A percentile compares a stretch with the other conserved stretches of the same genome.
phyloP scores from a whole-genome alignment of 1,140 invertebrate genomes.

The Drosophila nigromelanica region DNA sequence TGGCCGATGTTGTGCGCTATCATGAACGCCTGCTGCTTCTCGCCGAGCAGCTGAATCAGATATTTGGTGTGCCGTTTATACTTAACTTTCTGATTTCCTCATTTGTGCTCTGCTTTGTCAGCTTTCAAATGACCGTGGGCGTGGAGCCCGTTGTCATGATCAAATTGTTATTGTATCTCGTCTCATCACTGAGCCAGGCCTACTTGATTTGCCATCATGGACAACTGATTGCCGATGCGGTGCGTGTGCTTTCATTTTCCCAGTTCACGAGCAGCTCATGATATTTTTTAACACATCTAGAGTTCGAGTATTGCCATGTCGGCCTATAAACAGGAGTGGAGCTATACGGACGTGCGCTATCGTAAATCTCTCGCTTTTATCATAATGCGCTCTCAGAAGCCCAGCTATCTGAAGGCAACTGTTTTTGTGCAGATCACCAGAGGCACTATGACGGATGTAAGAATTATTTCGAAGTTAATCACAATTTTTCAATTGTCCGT shows the following conservation, averaged over 20 bases:
- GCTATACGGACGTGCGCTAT: constrained; percentile 62
- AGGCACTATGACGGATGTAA: constrained; percentile 68
- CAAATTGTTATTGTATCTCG: constrained; percentile 58
- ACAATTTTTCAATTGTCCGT: no score
- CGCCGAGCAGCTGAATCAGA: constrained; percentile 47
- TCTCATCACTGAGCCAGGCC: constrained; percentile 58
- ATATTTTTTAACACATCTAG: constrained; percentile 21
- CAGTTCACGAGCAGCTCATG: background rate
- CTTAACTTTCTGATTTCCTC: constrained; percentile 71
- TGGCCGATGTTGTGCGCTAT: constrained; percentile 43
- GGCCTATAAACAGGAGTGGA: constrained; percentile 74
- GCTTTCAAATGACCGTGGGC: constrained; percentile 72
- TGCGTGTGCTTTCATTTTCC: constrained; percentile 14
- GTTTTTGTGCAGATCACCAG: constrained; percentile 60
- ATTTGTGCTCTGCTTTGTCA: constrained; percentile 76
- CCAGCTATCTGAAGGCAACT: constrained; percentile 63
- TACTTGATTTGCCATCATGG: constrained; percentile 72
- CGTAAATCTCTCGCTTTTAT: constrained; percentile 55
- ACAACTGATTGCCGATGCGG: constrained; percentile 64
- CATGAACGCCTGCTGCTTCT: constrained; percentile 49
- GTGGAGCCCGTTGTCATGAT: constrained; percentile 54
- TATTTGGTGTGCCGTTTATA: constrained; percentile 64
- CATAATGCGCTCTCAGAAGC: constrained; percentile 63
- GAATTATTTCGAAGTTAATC: background rate
- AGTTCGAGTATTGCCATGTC: constrained; percentile 56